Evolutionary conservation across 1,140 invertebrate species (phyloP).

Genomic region (Andrena cerasifolii): DNA sequence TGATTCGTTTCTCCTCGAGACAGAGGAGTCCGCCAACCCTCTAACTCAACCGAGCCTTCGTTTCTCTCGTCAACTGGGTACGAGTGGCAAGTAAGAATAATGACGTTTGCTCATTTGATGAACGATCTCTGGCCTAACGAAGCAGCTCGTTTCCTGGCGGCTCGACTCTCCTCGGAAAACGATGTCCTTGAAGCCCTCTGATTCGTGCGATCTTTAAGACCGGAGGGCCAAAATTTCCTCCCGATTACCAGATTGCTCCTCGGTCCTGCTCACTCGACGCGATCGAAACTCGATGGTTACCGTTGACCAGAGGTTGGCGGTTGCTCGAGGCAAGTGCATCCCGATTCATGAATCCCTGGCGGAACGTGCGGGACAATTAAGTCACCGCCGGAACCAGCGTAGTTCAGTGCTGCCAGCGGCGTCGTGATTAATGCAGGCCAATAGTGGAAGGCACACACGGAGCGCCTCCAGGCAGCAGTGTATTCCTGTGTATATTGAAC

Average conservation of each 20-base stretch:
- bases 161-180: neutral
- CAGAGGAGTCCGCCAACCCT: slow-evolving; percentile 7
- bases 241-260: too few species aligned
- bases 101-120: slow-evolving; percentile 23
- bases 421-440: slow-evolving; percentile 71
- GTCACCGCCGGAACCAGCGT: slow-evolving; percentile 48
- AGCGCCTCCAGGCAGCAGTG: slow-evolving; percentile 64
- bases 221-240: too few species aligned
- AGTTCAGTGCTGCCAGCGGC: slow-evolving; percentile 30
- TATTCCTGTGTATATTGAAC: slow-evolving; percentile 76
- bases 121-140: slow-evolving; percentile 9
- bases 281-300: too few species aligned
- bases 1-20: slow-evolving; percentile 39
- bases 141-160: neutral
- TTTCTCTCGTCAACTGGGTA: too few species aligned
- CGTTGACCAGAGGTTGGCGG: too few species aligned
- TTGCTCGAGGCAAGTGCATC: slow-evolving; percentile 37
- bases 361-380: slow-evolving; percentile 59
- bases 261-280: too few species aligned
- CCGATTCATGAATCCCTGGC: slow-evolving; percentile 34
- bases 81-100: too few species aligned
- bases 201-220: too few species aligned
- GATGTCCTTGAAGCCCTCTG: neutral
- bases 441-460: slow-evolving; percentile 67
- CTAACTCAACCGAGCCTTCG: neutral